phyloP scores from a whole-genome alignment of 1,140 invertebrate species.

The Samia ricini region DNA sequence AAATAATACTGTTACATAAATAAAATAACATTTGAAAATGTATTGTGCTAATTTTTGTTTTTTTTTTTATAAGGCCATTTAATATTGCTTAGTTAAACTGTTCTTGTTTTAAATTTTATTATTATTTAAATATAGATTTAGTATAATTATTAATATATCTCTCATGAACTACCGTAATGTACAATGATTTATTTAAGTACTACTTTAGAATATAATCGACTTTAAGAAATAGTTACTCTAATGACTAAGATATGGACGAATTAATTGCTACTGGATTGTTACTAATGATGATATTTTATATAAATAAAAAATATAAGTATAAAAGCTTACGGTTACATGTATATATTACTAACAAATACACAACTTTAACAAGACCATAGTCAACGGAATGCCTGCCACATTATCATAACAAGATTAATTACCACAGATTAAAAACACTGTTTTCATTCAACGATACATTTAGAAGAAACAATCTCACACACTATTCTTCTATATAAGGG shows the following conservation, averaged over 20 bases:
- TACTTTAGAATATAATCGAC: slow-evolving; percentile 36
- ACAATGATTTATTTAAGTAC: slow-evolving; percentile 44
- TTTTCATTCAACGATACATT: too few species aligned
- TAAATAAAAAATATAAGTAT: slow-evolving; percentile 1
- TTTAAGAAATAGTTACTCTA: slow-evolving; percentile 48
- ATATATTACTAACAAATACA: background rate
- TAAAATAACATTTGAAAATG: slow-evolving; percentile 26
- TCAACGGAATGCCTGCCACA: slow-evolving; percentile 2
- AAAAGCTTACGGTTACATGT: background rate
- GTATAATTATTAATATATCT: slow-evolving; percentile 21
- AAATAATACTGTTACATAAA: slow-evolving; percentile 59
- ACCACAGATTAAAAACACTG: slow-evolving; percentile 4
- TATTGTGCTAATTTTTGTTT: slow-evolving; percentile 48
- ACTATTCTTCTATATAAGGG: background rate
- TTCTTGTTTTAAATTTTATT: slow-evolving; percentile 8
- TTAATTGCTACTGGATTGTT: slow-evolving; percentile 19
- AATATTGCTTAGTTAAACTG: slow-evolving; percentile 62
- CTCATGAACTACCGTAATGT: slow-evolving; percentile 14
- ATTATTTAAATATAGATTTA: slow-evolving; percentile 12
- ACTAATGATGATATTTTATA: background rate
- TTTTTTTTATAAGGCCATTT: slow-evolving; percentile 61
- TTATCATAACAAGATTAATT: background rate
- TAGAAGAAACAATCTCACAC: too few species aligned
- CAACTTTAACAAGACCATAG: background rate
- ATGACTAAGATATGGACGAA: slow-evolving; percentile 75